Base-by-base conservation (phyloP, 2,888 invertebrate species). In the Epinotia ramella region DNA sequence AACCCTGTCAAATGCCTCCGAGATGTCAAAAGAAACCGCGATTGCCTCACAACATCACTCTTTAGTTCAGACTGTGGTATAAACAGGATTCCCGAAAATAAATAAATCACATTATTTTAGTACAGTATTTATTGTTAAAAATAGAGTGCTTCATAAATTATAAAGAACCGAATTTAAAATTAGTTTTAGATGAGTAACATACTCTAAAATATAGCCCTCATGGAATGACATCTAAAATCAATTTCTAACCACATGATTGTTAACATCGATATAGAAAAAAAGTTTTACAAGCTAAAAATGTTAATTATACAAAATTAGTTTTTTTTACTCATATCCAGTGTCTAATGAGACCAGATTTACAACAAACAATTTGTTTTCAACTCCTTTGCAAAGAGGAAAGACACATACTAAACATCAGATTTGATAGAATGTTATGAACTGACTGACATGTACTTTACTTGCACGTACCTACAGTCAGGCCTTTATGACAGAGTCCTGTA, bases 141-240 rank as follows among this genome's bases (percentile, higher is more conserved):
- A 68, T 53, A 67, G 11, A 62, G 64, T 40, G 68, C 76, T 69
- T 33, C 18, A 69, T 73, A 76, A 76, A 69, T 13, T 49, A 40
- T 40, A 76, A 68, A 73, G 59, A 76, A 72, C 72, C 66, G 46
- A 62, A 40, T 46, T 66, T 24, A 40, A 18, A 13, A 33, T n/a
- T 56, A 53, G 24, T 46, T 24, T 53, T 67, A 56, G 56, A 3
- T 18, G 56, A 76, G 57, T 67, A 67, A 63, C 62, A 18, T 56
- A 49, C 49, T 12, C 9, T 18, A 20, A 44, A 44, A 16, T 40
- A 28, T 13, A 18, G 13, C n/a, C 11, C 33, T 40, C 20, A 20
- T 62, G 76, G 76, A 76, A 76, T 76, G 76, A 62, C 65, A 64
- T 64, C 16, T n/a, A 65, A 20, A 60, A 40, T 57, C 20, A 16